Conservation (phyloP, 2,888 invertebrate species). For the Strigamia crassipes region DNA sequence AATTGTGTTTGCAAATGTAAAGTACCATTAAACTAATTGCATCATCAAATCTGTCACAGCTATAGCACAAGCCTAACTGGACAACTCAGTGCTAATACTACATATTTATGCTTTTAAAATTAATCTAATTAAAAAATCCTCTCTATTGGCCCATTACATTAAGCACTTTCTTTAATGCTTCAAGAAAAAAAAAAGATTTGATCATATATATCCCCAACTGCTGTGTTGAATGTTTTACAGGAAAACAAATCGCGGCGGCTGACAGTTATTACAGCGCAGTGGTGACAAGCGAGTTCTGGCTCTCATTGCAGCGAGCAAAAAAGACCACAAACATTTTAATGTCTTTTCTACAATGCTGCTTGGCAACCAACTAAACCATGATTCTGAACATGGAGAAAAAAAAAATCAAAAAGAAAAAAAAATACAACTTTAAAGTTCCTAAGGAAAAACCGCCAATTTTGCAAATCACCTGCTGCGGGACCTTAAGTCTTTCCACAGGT, state of each 20-base stretch:
- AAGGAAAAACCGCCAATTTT: neutral
- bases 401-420: neutral
- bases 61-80: too few relatives aligned
- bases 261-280: neutral
- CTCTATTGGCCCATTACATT: neutral
- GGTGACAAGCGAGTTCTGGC: neutral
- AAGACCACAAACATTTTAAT: neutral
- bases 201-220: neutral
- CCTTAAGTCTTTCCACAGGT: conserved; percentile 17
- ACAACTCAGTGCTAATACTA: too few relatives aligned
- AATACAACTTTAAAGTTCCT: neutral
- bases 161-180: neutral
- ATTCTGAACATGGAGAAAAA: too few relatives aligned
- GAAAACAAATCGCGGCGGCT: neutral
- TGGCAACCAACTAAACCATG: neutral
- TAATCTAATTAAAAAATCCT: too few relatives aligned
- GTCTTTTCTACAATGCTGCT: neutral
- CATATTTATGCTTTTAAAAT: too few relatives aligned
- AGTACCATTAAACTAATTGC: too few relatives aligned
- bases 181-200: neutral
- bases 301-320: neutral
- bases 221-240: conserved; percentile 2
- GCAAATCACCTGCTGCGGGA: conserved; percentile 21
- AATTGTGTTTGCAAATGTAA: too few relatives aligned
- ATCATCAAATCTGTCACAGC: too few relatives aligned